These are phyloP conservation scores for Agrotis segetum DNA, from an alignment of 2,888 invertebrate species.

Conservation along the genomic window DNA sequence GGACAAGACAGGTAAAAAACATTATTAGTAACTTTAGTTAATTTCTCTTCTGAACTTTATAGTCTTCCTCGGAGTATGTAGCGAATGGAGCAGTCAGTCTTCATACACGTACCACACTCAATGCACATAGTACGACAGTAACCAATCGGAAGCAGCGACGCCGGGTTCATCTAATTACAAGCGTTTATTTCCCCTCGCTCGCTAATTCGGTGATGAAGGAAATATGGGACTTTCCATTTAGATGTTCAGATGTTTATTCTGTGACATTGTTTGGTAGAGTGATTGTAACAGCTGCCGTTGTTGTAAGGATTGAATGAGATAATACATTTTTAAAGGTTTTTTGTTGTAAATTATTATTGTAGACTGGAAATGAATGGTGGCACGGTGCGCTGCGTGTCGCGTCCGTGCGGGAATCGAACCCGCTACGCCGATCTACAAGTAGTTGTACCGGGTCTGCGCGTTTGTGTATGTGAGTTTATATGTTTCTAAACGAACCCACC, in stretches of 20 bases:
- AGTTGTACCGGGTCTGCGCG: too few relatives aligned
- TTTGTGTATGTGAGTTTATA: too few relatives aligned
- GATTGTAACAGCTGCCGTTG: slow-evolving; percentile 6
- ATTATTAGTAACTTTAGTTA: too few relatives aligned
- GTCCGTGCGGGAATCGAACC: too few relatives aligned
- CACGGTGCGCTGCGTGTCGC: too few relatives aligned
- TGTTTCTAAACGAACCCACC: too few relatives aligned
- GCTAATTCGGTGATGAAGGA: slow-evolving; percentile 42
- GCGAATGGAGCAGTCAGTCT: slow-evolving; percentile 18
- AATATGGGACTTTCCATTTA: slow-evolving; percentile 30
- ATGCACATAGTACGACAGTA: slow-evolving; percentile 15
- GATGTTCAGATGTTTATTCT: background rate
- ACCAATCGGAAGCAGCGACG: slow-evolving; percentile 37
- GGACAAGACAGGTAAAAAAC: too few relatives aligned
- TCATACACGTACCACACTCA: background rate
- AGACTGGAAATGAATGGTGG: too few relatives aligned
- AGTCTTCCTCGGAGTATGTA: background rate
- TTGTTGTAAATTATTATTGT: slow-evolving; percentile 3
- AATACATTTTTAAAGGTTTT: background rate
- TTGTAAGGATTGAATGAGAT: slow-evolving; percentile 6
- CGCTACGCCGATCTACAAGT: too few relatives aligned
- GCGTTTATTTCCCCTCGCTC: slow-evolving; percentile 51
- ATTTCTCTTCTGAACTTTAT: too few relatives aligned
- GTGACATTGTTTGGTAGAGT: background rate
- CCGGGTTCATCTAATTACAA: slow-evolving; percentile 39